Evolutionary conservation across 2,113 vertebrate species (phyloP), one percentile per base, ranked within the genome.

Genomic region (Eulemur rufifrons): DNA sequence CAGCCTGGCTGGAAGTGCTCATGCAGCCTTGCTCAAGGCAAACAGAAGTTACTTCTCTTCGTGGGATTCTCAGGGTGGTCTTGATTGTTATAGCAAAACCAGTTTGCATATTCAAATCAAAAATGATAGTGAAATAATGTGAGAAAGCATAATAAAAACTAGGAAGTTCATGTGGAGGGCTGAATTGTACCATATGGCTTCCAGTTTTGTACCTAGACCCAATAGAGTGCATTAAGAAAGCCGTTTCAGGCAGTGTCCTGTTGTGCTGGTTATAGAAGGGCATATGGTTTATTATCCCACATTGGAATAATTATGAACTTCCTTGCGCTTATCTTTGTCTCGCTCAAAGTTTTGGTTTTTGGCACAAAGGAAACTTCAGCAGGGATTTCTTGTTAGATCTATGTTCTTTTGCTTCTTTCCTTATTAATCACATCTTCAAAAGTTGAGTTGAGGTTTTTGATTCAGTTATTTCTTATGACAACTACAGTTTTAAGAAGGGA

Each of bases 131-230:
- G 56, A 97, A 97, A 96, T 95, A 95, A 97, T 39, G 25, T 85
- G 25, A 94, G 80, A 90, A 71, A 95, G 52, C 68, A 96, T n/a
- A 56, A 92, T 94, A 93, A 94, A 95, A 95, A 34, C 11, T 13
- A 21, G 17, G 11, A 97, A 97, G 29, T 90, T 97, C 96, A 96
- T 6, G 76, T 32, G 42, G 95, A 94, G 91, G 94, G 13, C 54
- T 95, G 85, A 86, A 96, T 74, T 86, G 47, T 32, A 96, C 69
- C 95, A 95, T 95, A 96, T 94, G 95, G 86, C 80, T 95, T 97
- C 52, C 5, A 68, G 20, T 85, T 97, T 64, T 61, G 12, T 93
- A 96, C 92, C 83, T 87, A 86, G 39, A 89, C 54, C 68, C 96
- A 85, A 66, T 5, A 86, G 95, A 56, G 69, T 93, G 8, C 47